Evolutionary conservation across 2,888 invertebrate genomes (phyloP).

Genomic region (Sussaba pulchella): DNA sequence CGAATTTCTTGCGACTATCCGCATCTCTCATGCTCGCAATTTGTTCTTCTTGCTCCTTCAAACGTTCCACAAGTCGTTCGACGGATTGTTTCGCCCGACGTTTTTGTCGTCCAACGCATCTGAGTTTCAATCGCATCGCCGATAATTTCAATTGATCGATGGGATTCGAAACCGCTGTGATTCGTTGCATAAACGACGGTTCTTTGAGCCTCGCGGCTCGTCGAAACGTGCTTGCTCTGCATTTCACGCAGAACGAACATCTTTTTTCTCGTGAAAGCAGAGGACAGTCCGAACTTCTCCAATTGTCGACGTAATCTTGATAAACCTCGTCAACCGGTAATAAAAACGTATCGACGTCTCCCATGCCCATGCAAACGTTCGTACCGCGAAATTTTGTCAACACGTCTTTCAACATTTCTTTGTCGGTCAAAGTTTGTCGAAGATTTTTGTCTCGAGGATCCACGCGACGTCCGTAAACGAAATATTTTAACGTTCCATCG

Average conservation of each 20-base stretch:
- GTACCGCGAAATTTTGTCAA: background rate
- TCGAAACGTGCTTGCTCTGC: background rate
- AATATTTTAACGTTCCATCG: background rate
- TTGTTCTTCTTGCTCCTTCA: conserved; percentile 34
- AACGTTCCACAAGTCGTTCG: conserved; percentile 10
- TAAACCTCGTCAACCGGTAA: background rate
- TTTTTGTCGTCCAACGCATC: conserved; percentile 43
- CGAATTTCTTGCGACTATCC: conserved; percentile 22
- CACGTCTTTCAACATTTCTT: background rate
- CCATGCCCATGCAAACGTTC: background rate
- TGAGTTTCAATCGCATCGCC: conserved; percentile 32
- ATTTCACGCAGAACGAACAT: background rate
- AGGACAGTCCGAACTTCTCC: background rate
- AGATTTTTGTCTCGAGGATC: background rate
- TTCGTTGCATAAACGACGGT: conserved; percentile 2
- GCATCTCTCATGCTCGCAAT: conserved; percentile 26
- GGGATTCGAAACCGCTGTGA: conserved; percentile 6
- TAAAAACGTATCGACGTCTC: background rate
- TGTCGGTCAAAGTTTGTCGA: background rate
- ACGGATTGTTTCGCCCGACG: conserved; percentile 16
- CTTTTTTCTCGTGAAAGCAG: background rate
- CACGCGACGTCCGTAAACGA: conserved; percentile 18
- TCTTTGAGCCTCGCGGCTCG: background rate
- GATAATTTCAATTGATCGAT: conserved; percentile 24
- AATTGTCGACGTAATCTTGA: conserved; percentile 12